Evolutionary conservation across 2,113 vertebrate genomes (phyloP).

Genomic region (Caracal caracal): DNA sequence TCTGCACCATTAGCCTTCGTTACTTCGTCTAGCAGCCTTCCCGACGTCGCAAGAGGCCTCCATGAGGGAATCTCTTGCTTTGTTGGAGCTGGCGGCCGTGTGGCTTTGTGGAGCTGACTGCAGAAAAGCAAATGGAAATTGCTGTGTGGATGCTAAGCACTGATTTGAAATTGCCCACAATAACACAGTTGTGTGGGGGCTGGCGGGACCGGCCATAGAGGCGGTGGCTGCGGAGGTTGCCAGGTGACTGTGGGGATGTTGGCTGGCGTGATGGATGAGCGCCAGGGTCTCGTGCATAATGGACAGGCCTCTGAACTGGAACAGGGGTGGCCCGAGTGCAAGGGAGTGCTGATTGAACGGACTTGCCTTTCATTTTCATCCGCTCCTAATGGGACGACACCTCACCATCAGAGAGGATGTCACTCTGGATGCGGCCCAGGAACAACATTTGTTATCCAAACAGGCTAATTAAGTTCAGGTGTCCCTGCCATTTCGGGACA

Average conservation of each 20-base stretch:
- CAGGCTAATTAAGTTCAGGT: background rate
- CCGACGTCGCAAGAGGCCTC: background rate
- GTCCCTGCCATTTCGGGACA: background rate
- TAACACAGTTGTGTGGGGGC: background rate
- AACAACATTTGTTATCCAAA: background rate
- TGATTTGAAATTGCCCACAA: background rate
- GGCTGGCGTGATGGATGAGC: background rate
- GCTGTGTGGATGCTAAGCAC: background rate
- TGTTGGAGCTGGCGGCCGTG: fast-evolving
- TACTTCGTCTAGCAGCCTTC: background rate
- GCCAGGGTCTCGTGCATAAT: fast-evolving
- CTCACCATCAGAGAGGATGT: background rate
- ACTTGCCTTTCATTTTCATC: background rate
- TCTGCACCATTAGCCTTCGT: background rate
- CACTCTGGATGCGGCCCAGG: background rate
- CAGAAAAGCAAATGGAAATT: background rate
- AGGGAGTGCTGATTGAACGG: fast-evolving
- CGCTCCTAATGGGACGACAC: background rate
- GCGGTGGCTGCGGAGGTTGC: background rate
- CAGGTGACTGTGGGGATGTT: background rate
- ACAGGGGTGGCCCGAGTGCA: fast-evolving
- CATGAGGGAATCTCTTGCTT: background rate
- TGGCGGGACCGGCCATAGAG: fast-evolving
- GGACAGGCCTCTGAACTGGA: background rate
- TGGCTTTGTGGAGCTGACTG: background rate